These are phyloP conservation scores for Rhea pennata DNA, from an alignment of 2,113 vertebrate genomes.

Conservation along the genomic window DNA sequence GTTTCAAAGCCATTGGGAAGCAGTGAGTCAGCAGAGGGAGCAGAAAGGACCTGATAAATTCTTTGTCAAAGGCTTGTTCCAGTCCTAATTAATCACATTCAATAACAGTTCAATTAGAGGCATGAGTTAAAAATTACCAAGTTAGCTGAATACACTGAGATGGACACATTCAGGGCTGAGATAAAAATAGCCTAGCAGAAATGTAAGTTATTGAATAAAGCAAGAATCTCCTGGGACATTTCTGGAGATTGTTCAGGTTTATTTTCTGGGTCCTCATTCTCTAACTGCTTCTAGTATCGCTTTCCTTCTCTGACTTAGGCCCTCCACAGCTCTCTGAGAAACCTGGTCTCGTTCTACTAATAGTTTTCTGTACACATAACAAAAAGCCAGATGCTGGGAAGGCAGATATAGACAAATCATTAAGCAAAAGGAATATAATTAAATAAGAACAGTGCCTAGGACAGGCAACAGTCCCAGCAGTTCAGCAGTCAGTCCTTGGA, in stretches of 20 bases:
- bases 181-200: conserved; percentile 53
- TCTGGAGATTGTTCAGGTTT: conserved; percentile 41
- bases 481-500: neutral
- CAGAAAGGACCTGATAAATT: conserved; percentile 34
- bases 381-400: neutral
- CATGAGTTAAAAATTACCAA: conserved; percentile 65
- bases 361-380: neutral
- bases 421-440: neutral
- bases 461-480: neutral
- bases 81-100: conserved; percentile 60
- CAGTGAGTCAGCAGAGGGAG: conserved; percentile 14
- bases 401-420: neutral
- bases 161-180: neutral
- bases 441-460: neutral
- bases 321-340: neutral
- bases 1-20: neutral
- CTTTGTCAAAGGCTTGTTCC: conserved; percentile 30
- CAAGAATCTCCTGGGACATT: conserved; percentile 9
- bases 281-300: neutral
- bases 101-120: conserved; percentile 61
- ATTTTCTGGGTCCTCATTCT: neutral
- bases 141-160: neutral
- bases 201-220: conserved; percentile 28
- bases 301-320: neutral
- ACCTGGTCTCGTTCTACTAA: neutral